Base-by-base conservation (phyloP, 2,888 invertebrate genomes). In the Drosophila austrosaltans region DNA sequence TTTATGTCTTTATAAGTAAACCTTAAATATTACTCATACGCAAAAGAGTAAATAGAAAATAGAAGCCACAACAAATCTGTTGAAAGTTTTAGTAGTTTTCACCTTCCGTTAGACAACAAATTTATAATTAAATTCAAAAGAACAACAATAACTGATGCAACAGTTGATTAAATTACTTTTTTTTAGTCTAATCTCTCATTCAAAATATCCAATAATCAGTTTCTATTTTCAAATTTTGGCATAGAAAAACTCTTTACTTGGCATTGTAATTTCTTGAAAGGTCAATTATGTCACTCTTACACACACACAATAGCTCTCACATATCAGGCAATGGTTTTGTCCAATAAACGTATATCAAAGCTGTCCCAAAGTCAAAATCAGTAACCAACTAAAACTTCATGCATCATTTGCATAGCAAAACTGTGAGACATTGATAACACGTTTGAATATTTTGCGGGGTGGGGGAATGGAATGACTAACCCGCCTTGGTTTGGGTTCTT, bases 401-500 rank as follows among this genome's bases (percentile, higher is more conserved):
- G 81, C 84, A 79, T 79, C 72, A 82, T 82, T 84, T 81, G 79
- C 81, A 76, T 68, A 44, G 68, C 63, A 74, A 82, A 82, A 79
- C 79, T 76, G 70, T 66, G 66, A 58, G 71, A 71, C 72, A 75
- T 61, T 72, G 67, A 74, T 66, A 75, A 68, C 65, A 67, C 57
- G 60, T 57, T 59, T 16, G n/a, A 36, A 4, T 30, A 16, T 16
- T 16, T 16, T 16, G 16, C 0, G 28, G 5, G 28, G 7, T 36
- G 8, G 8, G 36, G 32, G 10, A 8, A 36, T 36, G 36, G 36
- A 54, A 62, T 62, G 63, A 58, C 20, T 39, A 56, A 63, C 42
- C 61, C 69, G 59, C 60, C 61, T 69, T 20, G 28, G 64, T 44
- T 36, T 68, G 68, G 67, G 56, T 60, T 62, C 48, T 74, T 76